These are phyloP conservation scores for Percopsis transmontana DNA, from an alignment of 2,113 vertebrate genomes.

Conservation along the genomic window DNA sequence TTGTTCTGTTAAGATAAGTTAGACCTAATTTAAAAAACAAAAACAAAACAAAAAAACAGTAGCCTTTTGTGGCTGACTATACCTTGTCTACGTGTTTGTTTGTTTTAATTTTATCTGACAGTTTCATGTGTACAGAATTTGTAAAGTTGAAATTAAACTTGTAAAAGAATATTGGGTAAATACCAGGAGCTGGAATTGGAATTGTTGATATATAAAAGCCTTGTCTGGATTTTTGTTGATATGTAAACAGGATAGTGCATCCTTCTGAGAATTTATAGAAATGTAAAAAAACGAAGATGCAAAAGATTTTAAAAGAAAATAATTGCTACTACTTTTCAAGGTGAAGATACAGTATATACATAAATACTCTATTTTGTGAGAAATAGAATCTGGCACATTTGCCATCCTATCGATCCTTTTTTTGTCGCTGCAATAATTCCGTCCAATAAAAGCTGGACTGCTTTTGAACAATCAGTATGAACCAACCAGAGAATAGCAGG, in stretches of 20 bases:
- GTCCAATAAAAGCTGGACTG: conserved; percentile 66
- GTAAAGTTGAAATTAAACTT: conserved; percentile 73
- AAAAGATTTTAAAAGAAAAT: conserved; percentile 74
- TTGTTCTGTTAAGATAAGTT: conserved; percentile 89
- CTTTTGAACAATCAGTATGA: conserved; percentile 75
- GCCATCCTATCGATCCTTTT: conserved; percentile 66
- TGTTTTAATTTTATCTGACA: conserved; percentile 72
- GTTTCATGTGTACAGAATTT: conserved; percentile 83
- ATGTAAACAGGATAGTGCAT: conserved; percentile 70
- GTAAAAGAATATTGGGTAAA: conserved; percentile 73
- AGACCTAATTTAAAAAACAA: conserved; percentile 93
- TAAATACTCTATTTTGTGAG: conserved; percentile 78
- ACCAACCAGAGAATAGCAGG: conserved; percentile 54
- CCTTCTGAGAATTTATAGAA: conserved; percentile 71
- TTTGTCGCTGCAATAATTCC: conserved; percentile 73
- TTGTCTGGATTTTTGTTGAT: conserved; percentile 88
- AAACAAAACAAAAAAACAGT: conserved; percentile 48
- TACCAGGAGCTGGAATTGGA: conserved; percentile 59
- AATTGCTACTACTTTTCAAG: conserved; percentile 75
- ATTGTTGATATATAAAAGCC: conserved; percentile 83
- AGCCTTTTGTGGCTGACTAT: conserved; percentile 79
- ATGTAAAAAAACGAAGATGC: conserved; percentile 75
- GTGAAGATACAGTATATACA: conserved; percentile 74
- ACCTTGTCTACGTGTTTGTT: conserved; percentile 87
- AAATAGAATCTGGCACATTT: conserved; percentile 68